Percentiles rank a stretch among this genome's conserved stretches.
phyloP scores from a whole-genome alignment of 1,140 invertebrate genomes.

The Heterodera schachtii region DNA sequence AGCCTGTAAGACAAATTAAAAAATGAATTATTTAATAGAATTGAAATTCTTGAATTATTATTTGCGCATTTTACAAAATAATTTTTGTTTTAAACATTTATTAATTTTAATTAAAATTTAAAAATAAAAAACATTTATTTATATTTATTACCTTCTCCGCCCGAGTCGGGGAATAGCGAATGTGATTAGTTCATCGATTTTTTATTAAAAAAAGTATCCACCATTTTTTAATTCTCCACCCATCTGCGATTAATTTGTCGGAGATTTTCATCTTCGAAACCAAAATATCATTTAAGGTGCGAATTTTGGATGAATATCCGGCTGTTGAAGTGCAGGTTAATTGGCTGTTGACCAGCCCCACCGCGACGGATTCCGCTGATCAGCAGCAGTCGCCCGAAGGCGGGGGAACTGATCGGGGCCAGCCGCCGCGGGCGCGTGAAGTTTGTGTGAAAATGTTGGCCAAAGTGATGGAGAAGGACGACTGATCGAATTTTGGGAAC shows the following conservation, averaged over 20 bases:
- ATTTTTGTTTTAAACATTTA: too few species aligned
- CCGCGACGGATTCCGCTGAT: not conserved
- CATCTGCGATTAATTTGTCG: too few species aligned
- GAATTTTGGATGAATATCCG: slow-evolving; percentile 13
- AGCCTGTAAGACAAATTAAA: slow-evolving; percentile 26
- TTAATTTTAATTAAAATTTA: too few species aligned
- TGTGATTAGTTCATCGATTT: too few species aligned
- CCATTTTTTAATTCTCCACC: too few species aligned
- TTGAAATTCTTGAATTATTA: too few species aligned
- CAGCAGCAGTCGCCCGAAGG: not conserved
- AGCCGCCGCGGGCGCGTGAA: slow-evolving; percentile 23
- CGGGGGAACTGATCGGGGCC: slow-evolving; percentile 8
- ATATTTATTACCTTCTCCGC: too few species aligned
- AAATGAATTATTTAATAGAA: not conserved
- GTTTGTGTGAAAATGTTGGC: slow-evolving; percentile 38
- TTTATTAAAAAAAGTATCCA: too few species aligned
- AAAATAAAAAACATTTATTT: too few species aligned
- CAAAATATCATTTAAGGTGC: not conserved
- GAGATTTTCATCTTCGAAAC: too few species aligned
- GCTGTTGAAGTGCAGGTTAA: slow-evolving; percentile 28
- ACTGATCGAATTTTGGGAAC: not conserved
- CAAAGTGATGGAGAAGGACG: slow-evolving; percentile 24
- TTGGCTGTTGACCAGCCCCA: slow-evolving; percentile 28
- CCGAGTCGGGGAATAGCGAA: too few species aligned
- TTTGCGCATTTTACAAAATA: too few species aligned